These are phyloP conservation scores for Sinella curviseta DNA, from an alignment of 1,140 invertebrate genomes.

Conservation along the genomic window DNA sequence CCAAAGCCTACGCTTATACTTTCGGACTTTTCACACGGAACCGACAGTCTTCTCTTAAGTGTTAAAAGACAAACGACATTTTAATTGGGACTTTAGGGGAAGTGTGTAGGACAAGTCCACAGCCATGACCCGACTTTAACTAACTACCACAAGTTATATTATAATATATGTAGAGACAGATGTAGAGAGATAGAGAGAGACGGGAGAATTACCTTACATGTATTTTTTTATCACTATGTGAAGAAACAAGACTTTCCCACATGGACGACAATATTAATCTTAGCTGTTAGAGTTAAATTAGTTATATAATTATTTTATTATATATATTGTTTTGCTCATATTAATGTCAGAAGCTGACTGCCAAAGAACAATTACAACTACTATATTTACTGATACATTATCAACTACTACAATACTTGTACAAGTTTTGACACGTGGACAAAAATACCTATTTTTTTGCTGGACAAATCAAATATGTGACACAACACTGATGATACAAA, in stretches of 20 bases:
- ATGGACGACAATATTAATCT: constrained; percentile 18
- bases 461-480: background rate
- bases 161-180: background rate
- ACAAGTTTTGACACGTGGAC: constrained; percentile 16
- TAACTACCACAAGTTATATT: constrained; percentile 13
- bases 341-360: constrained; percentile 27
- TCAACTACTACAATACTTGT: constrained; percentile 13
- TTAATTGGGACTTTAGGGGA: background rate
- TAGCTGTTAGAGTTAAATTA: background rate
- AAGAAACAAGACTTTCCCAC: constrained; percentile 17
- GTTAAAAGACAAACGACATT: background rate
- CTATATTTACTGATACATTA: background rate
- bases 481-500: background rate
- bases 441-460: too few relatives aligned
- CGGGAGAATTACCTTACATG: constrained; percentile 3
- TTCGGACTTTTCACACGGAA: constrained; percentile 3
- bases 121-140: constrained; percentile 20
- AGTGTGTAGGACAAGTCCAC: background rate
- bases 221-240: constrained; percentile 5
- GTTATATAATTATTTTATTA: constrained; percentile 6
- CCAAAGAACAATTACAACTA: constrained; percentile 26
- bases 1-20: constrained; percentile 31
- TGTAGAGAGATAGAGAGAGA: background rate
- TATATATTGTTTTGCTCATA: constrained; percentile 17
- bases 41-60: background rate